A percentile compares a stretch with the other conserved stretches of the same genome.
Conservation (phyloP, 1,140 invertebrate species). For the Drosophila nannoptera region DNA sequence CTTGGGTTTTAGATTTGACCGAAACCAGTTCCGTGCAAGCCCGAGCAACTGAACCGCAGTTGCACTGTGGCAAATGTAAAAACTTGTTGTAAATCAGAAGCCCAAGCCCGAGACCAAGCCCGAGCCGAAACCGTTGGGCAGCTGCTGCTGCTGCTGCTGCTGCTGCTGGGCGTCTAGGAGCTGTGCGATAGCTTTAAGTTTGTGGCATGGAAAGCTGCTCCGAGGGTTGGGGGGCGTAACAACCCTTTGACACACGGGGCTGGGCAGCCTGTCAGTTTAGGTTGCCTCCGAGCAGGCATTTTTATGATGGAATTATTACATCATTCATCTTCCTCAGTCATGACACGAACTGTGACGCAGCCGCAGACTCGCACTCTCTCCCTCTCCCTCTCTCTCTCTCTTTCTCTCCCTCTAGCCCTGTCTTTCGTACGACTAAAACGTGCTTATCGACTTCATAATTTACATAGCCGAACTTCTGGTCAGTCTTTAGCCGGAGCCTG, state of each 20-base stretch:
- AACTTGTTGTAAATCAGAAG: slow-evolving; percentile 62
- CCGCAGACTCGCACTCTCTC: slow-evolving; percentile 2
- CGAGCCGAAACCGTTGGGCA: slow-evolving; percentile 30
- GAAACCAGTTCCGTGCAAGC: slow-evolving; percentile 60
- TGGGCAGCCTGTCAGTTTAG: slow-evolving; percentile 48
- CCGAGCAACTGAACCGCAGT: slow-evolving; percentile 41
- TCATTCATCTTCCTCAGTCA: slow-evolving; percentile 75
- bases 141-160: too few relatives aligned
- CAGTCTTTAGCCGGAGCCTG: slow-evolving; percentile 24
- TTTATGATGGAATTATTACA: slow-evolving; percentile 77
- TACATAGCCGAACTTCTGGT: slow-evolving; percentile 27
- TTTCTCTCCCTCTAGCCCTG: not conserved
- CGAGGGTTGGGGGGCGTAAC: slow-evolving; percentile 26
- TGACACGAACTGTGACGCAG: slow-evolving; percentile 39
- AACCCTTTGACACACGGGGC: slow-evolving; percentile 50
- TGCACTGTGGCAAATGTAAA: slow-evolving; percentile 52
- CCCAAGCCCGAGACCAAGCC: not conserved
- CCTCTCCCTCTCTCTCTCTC: not conserved
- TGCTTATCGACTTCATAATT: slow-evolving; percentile 63
- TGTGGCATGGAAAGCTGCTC: slow-evolving; percentile 9
- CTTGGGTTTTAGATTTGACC: slow-evolving; percentile 51
- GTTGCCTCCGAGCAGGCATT: slow-evolving; percentile 56
- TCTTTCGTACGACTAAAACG: slow-evolving; percentile 29
- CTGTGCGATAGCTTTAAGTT: slow-evolving; percentile 56
- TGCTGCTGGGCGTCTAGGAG: slow-evolving; percentile 10